Conservation (phyloP, 2,797 vertebrate genomes). For the Spizella passerina region DNA sequence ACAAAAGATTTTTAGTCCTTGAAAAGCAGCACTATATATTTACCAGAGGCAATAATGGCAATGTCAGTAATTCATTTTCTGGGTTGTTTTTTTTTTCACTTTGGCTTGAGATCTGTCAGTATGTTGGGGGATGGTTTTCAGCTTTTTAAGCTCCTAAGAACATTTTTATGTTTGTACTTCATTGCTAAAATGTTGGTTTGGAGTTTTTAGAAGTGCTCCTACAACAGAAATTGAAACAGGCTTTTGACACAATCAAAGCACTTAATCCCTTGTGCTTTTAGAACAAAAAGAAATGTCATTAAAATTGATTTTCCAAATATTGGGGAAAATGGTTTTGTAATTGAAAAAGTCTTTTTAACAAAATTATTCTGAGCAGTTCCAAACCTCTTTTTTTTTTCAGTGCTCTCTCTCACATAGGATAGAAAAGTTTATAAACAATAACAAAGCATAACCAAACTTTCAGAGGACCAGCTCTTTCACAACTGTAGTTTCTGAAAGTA, state of each 20-base stretch:
- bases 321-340: neutral
- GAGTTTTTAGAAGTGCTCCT: neutral
- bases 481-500: neutral
- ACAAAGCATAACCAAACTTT: neutral
- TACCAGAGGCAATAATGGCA: neutral
- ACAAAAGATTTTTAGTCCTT: neutral
- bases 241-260: neutral
- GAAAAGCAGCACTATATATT: neutral
- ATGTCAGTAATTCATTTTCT: neutral
- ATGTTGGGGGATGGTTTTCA: neutral
- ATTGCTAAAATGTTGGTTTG: neutral
- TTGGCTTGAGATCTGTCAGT: neutral
- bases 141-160: neutral
- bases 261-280: neutral
- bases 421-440: neutral
- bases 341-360: neutral
- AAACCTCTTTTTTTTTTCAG: neutral
- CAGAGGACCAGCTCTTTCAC: neutral
- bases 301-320: constrained; percentile 25
- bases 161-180: neutral
- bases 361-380: neutral
- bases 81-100: neutral
- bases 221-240: neutral
- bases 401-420: neutral
- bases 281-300: neutral